A percentile compares a stretch with the other conserved stretches of the same genome.
These are phyloP conservation scores for Rhodophaea formosa DNA, from an alignment of 2,888 invertebrate species.

Conservation along the genomic window DNA sequence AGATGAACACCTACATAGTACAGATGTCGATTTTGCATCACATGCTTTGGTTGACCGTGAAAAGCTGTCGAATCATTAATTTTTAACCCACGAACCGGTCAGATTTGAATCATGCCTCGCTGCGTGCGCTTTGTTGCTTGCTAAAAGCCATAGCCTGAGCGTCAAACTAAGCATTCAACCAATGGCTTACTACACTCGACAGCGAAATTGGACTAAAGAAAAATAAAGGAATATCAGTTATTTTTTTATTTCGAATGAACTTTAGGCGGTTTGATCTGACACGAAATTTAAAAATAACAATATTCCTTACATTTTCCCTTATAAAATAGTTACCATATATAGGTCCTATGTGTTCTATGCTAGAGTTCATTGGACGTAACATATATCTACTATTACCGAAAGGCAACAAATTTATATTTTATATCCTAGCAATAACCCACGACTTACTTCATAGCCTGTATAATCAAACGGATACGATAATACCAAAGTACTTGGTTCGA, in stretches of 20 bases:
- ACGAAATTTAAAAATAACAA: slow-evolving; percentile 29
- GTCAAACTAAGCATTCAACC: background rate
- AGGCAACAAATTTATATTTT: background rate
- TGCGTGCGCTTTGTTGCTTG: too few relatives aligned
- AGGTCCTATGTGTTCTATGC: background rate
- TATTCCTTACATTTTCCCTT: background rate
- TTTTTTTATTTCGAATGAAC: slow-evolving; percentile 31
- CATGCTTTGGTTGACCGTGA: too few relatives aligned
- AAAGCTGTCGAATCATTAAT: too few relatives aligned
- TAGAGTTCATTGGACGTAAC: slow-evolving; percentile 1
- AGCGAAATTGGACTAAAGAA: background rate
- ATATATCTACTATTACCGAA: background rate
- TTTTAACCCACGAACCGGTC: too few relatives aligned
- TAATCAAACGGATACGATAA: background rate
- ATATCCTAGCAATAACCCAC: background rate
- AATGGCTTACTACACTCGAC: background rate
- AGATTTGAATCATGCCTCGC: too few relatives aligned
- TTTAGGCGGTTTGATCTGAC: slow-evolving; percentile 30
- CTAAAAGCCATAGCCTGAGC: too few relatives aligned
- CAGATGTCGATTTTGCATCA: too few relatives aligned
- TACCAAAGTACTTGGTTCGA: background rate
- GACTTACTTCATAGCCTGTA: background rate
- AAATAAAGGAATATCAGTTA: background rate
- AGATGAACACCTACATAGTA: background rate
- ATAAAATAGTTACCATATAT: background rate